Evolutionary conservation across 2,113 vertebrate genomes (phyloP).

Genomic region (Micronycteris hirsuta): DNA sequence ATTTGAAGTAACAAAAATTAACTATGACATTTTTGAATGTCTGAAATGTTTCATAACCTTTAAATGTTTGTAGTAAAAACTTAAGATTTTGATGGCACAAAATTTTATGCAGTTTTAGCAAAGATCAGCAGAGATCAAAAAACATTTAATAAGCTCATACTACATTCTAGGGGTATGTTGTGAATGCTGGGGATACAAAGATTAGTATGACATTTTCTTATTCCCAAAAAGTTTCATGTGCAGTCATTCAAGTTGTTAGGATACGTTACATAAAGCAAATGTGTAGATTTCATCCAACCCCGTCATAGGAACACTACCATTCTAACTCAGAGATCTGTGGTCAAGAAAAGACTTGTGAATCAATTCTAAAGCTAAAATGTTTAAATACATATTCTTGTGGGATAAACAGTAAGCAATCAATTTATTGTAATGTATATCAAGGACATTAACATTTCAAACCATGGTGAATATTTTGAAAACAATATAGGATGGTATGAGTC

Average conservation of each 20-base stretch:
- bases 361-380: background rate
- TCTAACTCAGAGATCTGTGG: background rate
- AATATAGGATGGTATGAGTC: background rate
- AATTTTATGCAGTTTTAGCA: background rate
- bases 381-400: background rate
- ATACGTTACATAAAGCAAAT: background rate
- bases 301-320: background rate
- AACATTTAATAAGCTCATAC: background rate
- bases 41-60: background rate
- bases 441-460: background rate
- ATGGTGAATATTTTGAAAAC: background rate
- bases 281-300: background rate
- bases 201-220: background rate
- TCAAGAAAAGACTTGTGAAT: slow-evolving; percentile 10
- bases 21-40: background rate
- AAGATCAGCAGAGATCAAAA: background rate
- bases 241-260: background rate
- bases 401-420: background rate
- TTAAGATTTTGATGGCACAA: background rate
- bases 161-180: background rate
- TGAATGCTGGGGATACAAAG: background rate
- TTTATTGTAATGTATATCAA: background rate
- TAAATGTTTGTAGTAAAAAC: background rate
- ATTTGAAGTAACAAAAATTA: slow-evolving; percentile 32
- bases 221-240: background rate